phyloP scores from a whole-genome alignment of 2,797 vertebrate genomes.

The Nothura maculosa region DNA sequence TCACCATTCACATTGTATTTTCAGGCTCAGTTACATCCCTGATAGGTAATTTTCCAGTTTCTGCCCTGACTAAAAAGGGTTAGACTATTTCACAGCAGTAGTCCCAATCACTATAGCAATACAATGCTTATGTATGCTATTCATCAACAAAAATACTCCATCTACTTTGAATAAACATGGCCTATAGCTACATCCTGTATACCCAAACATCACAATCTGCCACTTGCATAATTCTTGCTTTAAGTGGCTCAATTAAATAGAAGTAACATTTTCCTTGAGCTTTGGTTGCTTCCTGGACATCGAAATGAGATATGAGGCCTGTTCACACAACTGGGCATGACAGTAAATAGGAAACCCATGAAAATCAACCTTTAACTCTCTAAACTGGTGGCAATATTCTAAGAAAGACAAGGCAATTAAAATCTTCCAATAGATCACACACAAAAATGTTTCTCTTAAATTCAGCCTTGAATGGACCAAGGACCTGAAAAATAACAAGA shows the following conservation, averaged over 20 bases:
- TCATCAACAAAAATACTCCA: background rate
- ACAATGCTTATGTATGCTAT: background rate
- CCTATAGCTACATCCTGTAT: background rate
- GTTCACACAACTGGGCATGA: background rate
- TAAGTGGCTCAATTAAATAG: background rate
- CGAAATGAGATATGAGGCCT: background rate
- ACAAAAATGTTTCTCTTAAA: background rate
- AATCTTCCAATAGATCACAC: background rate
- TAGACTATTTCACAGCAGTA: conserved; percentile 26
- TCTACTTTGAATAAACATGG: background rate
- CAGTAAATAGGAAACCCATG: background rate
- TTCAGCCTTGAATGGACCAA: background rate
- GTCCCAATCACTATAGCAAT: background rate
- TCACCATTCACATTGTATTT: conserved; percentile 25
- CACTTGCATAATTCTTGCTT: background rate
- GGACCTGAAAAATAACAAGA: background rate
- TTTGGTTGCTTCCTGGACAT: background rate
- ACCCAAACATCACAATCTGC: background rate
- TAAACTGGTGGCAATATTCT: background rate
- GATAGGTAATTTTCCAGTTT: conserved; percentile 42
- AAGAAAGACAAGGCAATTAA: background rate
- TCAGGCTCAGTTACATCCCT: conserved; percentile 36
- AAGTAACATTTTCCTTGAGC: background rate
- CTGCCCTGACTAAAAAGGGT: conserved; percentile 25
- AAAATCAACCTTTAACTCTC: background rate